Conservation (phyloP, 2,113 vertebrate species). For the Zapus hudsonius region DNA sequence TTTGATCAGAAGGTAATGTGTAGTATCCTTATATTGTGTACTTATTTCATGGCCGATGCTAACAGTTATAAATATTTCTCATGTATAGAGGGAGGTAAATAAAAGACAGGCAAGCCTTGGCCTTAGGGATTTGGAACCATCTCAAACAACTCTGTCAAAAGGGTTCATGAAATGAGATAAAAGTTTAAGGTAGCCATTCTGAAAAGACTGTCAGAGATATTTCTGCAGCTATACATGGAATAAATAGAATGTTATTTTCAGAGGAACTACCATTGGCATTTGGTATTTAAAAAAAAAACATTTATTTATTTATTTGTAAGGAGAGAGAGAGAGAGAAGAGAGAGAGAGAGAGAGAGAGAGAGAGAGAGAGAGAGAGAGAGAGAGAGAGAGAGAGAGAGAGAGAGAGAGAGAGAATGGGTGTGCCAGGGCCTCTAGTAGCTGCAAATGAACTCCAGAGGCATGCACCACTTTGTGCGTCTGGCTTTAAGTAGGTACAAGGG, state of each 20-base stretch:
- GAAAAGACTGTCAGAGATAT: constrained; percentile 68
- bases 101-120: constrained; percentile 78
- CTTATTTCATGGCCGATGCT: constrained; percentile 79
- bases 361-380: too few species aligned
- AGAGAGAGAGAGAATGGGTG: too few species aligned
- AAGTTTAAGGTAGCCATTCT: constrained; percentile 68
- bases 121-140: constrained; percentile 78
- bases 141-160: constrained; percentile 78
- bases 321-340: too few species aligned
- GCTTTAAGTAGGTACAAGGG: too few species aligned
- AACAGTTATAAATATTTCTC: constrained; percentile 81
- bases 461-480: too few species aligned
- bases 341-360: too few species aligned
- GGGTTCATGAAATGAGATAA: constrained; percentile 74
- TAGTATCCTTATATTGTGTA: constrained; percentile 74
- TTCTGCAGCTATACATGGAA: constrained; percentile 45
- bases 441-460: too few species aligned
- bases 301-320: too few species aligned
- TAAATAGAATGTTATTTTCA: constrained; percentile 64
- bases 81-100: constrained; percentile 68
- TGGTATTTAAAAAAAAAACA: too few species aligned
- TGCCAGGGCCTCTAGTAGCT: too few species aligned
- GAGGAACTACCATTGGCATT: not conserved
- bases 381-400: too few species aligned
- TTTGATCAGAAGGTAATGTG: constrained; percentile 79